phyloP scores from a whole-genome alignment of 2,113 vertebrate genomes.

The Ptyas mucosa region DNA sequence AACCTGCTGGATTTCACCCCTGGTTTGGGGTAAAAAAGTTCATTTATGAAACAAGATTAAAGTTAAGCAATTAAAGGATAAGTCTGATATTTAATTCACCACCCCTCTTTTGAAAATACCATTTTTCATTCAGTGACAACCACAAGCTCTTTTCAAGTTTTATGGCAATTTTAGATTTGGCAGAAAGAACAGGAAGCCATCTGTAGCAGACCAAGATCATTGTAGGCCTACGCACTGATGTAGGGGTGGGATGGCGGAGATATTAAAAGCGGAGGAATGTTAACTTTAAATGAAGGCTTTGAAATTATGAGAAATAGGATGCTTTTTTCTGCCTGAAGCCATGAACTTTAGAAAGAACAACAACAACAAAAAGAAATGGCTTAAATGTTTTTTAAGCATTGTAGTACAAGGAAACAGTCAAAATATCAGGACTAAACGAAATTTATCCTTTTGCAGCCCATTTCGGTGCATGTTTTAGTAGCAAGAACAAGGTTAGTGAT shows the following conservation, averaged over 20 bases:
- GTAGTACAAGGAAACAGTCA: conserved; percentile 36
- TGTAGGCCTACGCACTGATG: conserved; percentile 58
- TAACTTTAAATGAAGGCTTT: conserved; percentile 54
- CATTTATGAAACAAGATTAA: conserved; percentile 62
- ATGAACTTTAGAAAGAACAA: conserved; percentile 26
- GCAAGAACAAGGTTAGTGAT: neutral
- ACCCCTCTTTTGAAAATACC: conserved; percentile 35
- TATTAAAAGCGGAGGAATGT: conserved; percentile 63
- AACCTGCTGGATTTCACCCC: too few species aligned
- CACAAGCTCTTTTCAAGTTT: conserved; percentile 68
- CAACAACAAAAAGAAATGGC: neutral
- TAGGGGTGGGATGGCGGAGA: conserved; percentile 26
- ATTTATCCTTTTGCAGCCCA: conserved; percentile 17
- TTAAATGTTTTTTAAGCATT: conserved; percentile 1
- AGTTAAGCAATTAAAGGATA: conserved; percentile 64
- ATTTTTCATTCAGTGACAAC: conserved; percentile 55
- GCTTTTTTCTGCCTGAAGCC: conserved; percentile 17
- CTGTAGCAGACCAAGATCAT: conserved; percentile 56
- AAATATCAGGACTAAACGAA: conserved; percentile 7
- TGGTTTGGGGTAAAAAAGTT: conserved; percentile 44
- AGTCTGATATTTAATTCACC: conserved; percentile 58
- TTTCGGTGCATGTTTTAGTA: conserved; percentile 11
- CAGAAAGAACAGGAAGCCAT: conserved; percentile 71
- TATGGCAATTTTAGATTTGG: conserved; percentile 62
- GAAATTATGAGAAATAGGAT: conserved; percentile 50